Conservation (phyloP, 92 coral and sea anemone species). For the Metridium senile region DNA sequence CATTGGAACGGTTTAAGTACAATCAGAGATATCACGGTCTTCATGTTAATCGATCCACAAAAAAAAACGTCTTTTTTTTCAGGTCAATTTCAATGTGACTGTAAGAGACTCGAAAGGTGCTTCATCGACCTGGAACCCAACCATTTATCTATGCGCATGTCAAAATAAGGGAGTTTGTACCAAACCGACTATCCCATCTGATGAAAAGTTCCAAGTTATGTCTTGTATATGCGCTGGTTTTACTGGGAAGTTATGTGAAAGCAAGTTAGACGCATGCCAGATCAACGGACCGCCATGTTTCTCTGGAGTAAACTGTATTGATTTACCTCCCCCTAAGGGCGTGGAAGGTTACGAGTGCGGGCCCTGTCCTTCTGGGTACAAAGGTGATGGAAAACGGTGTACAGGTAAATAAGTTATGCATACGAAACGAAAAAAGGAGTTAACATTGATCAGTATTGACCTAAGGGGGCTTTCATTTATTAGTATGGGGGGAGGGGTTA, state of each 20-base stretch:
- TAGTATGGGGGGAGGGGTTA: too few species aligned
- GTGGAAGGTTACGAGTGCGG: slow-evolving; percentile 69
- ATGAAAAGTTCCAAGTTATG: slow-evolving; percentile 60
- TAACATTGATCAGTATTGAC: not conserved
- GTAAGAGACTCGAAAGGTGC: slow-evolving; percentile 66
- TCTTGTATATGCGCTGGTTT: slow-evolving; percentile 68
- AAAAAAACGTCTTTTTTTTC: not conserved
- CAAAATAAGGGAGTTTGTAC: slow-evolving; percentile 58
- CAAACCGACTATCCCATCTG: slow-evolving; percentile 38
- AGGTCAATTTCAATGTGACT: slow-evolving; percentile 62
- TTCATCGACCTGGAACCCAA: slow-evolving; percentile 57
- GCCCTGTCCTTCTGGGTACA: slow-evolving; percentile 71
- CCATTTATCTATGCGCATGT: slow-evolving; percentile 71
- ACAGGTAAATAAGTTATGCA: slow-evolving; percentile 35
- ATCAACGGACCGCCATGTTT: slow-evolving; percentile 71
- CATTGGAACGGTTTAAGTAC: too few species aligned
- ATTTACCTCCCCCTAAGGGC: slow-evolving; percentile 63
- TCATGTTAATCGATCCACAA: not conserved
- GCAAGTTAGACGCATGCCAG: slow-evolving; percentile 66
- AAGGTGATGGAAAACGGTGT: slow-evolving; percentile 68
- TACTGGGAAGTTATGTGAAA: slow-evolving; percentile 73
- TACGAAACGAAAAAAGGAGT: not conserved
- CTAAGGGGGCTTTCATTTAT: too few species aligned
- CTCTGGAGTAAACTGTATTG: slow-evolving; percentile 66
- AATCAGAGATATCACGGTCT: too few species aligned